Evolutionary conservation across 37 sponge, comb jelly and placozoan species (phyloP).

Genomic region (Aphrocallistes beatrix): DNA sequence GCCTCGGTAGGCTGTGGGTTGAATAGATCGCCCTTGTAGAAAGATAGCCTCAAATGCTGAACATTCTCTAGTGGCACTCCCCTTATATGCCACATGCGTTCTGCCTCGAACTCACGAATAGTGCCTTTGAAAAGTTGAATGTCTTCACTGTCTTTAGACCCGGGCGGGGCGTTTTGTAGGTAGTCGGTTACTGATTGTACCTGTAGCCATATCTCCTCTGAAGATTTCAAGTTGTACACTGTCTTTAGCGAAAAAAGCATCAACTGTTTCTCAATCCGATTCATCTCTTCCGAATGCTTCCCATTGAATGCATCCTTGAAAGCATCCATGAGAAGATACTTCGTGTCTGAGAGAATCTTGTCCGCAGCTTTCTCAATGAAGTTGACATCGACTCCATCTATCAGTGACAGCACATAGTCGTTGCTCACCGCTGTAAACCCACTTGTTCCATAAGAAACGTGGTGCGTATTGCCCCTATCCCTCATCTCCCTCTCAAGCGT

Average conservation of each 20-base stretch:
- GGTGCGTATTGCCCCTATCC: neutral
- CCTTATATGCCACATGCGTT: neutral
- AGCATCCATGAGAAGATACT: neutral
- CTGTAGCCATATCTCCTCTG: neutral
- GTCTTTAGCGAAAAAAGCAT: neutral
- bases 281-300: neutral
- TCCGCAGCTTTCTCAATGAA: neutral
- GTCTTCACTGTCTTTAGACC: neutral
- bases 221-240: neutral
- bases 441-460: neutral
- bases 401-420: neutral
- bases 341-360: neutral
- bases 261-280: neutral
- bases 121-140: neutral
- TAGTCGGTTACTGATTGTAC: neutral
- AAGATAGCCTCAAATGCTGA: neutral
- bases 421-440: neutral
- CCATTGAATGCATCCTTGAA: neutral
- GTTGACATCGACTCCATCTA: neutral
- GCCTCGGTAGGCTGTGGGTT: neutral
- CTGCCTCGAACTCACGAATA: neutral
- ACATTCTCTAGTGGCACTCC: neutral
- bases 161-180: neutral
- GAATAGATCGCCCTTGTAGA: conserved; percentile 4
- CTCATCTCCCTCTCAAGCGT: neutral